phyloP scores from a whole-genome alignment of 2,113 vertebrate genomes.

The Scopus umbretta region DNA sequence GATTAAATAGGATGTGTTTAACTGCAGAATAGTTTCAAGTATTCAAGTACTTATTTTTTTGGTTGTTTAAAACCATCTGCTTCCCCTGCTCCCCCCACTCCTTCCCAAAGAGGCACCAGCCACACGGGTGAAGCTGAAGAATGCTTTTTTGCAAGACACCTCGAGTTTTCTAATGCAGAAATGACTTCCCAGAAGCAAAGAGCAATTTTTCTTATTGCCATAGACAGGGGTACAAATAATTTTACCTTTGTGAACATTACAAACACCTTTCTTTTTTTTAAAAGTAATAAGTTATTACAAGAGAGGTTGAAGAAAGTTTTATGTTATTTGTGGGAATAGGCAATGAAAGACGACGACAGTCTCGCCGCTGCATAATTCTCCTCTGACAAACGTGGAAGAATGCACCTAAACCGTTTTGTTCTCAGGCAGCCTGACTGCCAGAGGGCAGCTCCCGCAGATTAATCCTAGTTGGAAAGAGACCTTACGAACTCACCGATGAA shows the following conservation, averaged over 20 bases:
- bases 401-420: not conserved
- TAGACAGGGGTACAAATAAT: not conserved
- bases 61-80: not conserved
- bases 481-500: not conserved
- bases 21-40: conserved; percentile 42
- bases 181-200: conserved; percentile 1
- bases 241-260: not conserved
- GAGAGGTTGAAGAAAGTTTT: not conserved
- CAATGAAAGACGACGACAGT: not conserved
- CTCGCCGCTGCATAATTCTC: conserved; percentile 52
- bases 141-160: not conserved
- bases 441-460: not conserved
- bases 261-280: not conserved
- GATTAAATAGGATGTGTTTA: not conserved
- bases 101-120: not conserved
- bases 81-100: not conserved
- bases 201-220: not conserved
- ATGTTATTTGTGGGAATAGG: not conserved
- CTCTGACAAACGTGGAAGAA: not conserved
- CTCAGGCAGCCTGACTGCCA: not conserved
- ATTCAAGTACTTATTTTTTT: conserved; percentile 38
- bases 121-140: not conserved
- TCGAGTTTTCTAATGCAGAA: not conserved
- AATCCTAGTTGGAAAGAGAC: not conserved
- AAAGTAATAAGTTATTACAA: conserved; percentile 58